Conservation (phyloP, 1,140 invertebrate species). For the Chironomus tepperi region DNA sequence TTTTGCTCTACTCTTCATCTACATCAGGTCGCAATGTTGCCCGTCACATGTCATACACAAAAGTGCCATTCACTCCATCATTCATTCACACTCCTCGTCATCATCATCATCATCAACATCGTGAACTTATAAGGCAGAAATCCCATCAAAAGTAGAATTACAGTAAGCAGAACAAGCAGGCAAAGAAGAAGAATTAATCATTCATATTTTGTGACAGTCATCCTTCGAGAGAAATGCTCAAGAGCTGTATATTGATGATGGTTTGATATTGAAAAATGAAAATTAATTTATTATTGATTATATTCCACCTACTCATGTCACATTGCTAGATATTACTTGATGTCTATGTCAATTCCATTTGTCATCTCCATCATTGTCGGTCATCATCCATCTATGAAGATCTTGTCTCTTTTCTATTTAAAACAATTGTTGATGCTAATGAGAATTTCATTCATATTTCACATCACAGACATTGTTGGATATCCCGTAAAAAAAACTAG, state of each 20-base stretch:
- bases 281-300: slow-evolving; percentile 23
- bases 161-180: background rate
- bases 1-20: background rate
- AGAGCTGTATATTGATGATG: background rate
- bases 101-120: background rate
- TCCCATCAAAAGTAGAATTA: background rate
- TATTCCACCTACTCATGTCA: background rate
- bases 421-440: background rate
- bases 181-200: background rate
- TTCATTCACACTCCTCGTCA: background rate
- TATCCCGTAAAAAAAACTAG: no score
- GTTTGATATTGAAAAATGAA: slow-evolving; percentile 5
- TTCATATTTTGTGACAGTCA: slow-evolving; percentile 23
- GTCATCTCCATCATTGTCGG: background rate
- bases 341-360: background rate
- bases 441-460: background rate
- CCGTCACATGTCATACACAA: background rate
- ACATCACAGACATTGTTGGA: background rate
- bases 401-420: background rate
- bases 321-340: background rate
- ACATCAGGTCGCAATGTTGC: background rate
- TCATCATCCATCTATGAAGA: background rate
- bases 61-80: slow-evolving; percentile 22
- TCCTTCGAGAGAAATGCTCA: background rate
- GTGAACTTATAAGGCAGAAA: background rate